These are phyloP conservation scores for Ophraella communa DNA, from an alignment of 2,888 invertebrate species.

Conservation along the genomic window DNA sequence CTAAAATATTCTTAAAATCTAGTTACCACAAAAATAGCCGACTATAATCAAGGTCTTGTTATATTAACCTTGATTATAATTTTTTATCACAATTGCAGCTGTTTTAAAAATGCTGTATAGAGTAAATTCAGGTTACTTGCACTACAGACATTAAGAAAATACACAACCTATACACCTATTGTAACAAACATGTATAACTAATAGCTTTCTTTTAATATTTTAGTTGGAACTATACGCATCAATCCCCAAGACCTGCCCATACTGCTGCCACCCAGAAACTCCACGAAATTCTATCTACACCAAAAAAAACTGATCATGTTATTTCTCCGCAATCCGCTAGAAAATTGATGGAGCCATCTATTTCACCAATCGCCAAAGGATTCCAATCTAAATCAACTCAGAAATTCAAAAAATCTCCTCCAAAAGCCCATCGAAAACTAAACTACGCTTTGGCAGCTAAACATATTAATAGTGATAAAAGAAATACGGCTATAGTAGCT, in stretches of 20 bases:
- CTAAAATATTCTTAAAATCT: too few species aligned
- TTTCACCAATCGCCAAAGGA: conserved; percentile 56
- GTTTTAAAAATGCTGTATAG: too few species aligned
- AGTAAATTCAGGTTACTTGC: too few species aligned
- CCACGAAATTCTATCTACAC: conserved; percentile 77
- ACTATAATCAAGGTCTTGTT: too few species aligned
- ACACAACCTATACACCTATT: too few species aligned
- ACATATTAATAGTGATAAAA: conserved; percentile 47
- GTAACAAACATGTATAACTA: too few species aligned
- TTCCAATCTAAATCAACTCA: conserved; percentile 47
- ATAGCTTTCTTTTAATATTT: background rate
- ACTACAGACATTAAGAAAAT: too few species aligned
- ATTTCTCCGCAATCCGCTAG: conserved; percentile 47
- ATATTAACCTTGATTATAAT: too few species aligned
- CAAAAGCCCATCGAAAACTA: conserved; percentile 66
- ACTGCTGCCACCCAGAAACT: conserved; percentile 77
- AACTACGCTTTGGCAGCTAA: conserved; percentile 61
- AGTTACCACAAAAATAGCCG: too few species aligned
- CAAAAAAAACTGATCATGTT: conserved; percentile 57
- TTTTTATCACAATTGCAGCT: too few species aligned
- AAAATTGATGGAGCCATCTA: conserved; percentile 48
- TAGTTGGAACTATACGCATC: conserved; percentile 28
- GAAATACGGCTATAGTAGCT: conserved; percentile 56
- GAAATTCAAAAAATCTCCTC: conserved; percentile 46
- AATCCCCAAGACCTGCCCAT: conserved; percentile 61